phyloP scores from a whole-genome alignment of 2,888 invertebrate genomes.

The Cryptocephalus moraei region DNA sequence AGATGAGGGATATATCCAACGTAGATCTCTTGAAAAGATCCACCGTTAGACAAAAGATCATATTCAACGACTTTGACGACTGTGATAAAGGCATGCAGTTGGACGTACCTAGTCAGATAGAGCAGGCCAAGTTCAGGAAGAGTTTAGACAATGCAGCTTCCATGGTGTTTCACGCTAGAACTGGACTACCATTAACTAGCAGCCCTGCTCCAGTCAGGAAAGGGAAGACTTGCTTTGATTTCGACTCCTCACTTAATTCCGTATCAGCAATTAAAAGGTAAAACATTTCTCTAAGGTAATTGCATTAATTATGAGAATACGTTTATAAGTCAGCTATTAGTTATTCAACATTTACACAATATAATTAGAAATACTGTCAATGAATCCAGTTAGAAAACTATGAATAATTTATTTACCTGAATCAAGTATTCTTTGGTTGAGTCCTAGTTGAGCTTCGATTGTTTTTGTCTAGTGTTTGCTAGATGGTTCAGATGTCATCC shows the following conservation, averaged over 20 bases:
- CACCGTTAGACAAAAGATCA: constrained; percentile 28
- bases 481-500: too few relatives aligned
- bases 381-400: too few relatives aligned
- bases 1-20: constrained; percentile 17
- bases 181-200: constrained; percentile 73
- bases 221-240: constrained; percentile 72
- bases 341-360: too few relatives aligned
- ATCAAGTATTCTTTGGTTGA: too few relatives aligned
- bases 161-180: constrained; percentile 73
- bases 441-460: too few relatives aligned
- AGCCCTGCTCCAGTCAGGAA: constrained; percentile 76
- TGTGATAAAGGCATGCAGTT: constrained; percentile 2
- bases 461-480: too few relatives aligned
- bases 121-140: constrained; percentile 63
- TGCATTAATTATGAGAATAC: too few relatives aligned
- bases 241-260: constrained; percentile 68
- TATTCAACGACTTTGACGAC: constrained; percentile 23
- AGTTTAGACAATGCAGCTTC: constrained; percentile 69
- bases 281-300: constrained; percentile 10
- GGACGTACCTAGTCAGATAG: constrained; percentile 57
- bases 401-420: too few relatives aligned
- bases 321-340: too few relatives aligned
- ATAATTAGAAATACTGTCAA: too few relatives aligned
- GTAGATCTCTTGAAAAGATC: constrained; percentile 16
- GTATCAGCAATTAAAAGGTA: constrained; percentile 76